Conservation (phyloP, 2,113 vertebrate species). For the Corvus hawaiiensis region DNA sequence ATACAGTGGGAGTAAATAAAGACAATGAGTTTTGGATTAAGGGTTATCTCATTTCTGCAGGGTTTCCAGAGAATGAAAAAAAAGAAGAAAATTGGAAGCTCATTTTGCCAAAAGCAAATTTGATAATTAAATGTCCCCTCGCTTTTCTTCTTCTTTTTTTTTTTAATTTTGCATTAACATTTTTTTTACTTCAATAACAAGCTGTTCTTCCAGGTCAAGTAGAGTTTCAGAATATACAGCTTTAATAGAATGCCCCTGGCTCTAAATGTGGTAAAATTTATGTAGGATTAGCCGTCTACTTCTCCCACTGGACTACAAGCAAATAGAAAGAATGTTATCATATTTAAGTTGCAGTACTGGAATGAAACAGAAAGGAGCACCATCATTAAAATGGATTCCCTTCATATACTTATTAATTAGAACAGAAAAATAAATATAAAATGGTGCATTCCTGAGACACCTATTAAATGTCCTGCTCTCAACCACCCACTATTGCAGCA, state of each 20-base stretch:
- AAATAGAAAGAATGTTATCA: background rate
- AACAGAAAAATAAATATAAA: background rate
- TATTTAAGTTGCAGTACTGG: background rate
- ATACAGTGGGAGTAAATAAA: background rate
- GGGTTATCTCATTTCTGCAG: slow-evolving; percentile 28
- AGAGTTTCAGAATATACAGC: background rate
- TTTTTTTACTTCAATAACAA: background rate
- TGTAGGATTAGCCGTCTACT: background rate
- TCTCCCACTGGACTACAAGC: background rate
- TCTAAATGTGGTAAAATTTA: background rate
- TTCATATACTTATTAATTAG: background rate
- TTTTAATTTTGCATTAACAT: background rate
- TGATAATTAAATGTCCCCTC: background rate
- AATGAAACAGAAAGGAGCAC: background rate
- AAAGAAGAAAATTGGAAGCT: background rate
- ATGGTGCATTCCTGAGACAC: background rate
- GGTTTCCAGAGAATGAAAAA: background rate
- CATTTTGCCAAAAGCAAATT: background rate
- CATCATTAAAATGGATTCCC: background rate
- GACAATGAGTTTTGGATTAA: background rate
- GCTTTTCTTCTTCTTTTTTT: background rate
- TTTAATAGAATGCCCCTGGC: background rate
- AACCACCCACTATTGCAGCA: background rate
- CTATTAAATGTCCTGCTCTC: background rate
- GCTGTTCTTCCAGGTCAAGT: background rate